Evolutionary conservation across 1,140 invertebrate genomes (phyloP).

Genomic region (Neelides sp.): DNA sequence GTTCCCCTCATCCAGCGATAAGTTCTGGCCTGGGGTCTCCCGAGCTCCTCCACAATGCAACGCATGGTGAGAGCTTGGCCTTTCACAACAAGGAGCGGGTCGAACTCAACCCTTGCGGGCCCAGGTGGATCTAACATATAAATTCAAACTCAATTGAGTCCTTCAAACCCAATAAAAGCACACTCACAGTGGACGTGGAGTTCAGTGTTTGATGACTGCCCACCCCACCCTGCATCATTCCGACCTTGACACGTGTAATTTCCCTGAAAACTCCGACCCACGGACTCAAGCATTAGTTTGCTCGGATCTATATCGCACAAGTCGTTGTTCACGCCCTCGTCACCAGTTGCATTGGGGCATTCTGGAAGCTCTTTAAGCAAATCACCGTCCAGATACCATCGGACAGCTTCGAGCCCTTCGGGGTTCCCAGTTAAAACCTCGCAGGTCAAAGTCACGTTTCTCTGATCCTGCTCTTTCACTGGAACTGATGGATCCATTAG

Average conservation of each 20-base stretch:
- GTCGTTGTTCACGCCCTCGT: constrained; percentile 11
- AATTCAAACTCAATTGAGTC: no score
- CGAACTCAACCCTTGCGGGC: constrained; percentile 52
- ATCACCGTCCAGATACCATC: constrained; percentile 70
- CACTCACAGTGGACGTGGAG: constrained; percentile 54
- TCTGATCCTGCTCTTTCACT: constrained; percentile 61
- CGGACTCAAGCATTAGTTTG: constrained; percentile 63
- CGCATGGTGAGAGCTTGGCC: constrained; percentile 59
- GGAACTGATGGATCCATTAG: constrained; percentile 58
- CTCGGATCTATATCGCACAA: constrained; percentile 72
- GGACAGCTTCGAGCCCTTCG: constrained; percentile 38
- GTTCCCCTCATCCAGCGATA: constrained; percentile 67
- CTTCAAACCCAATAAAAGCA: background rate
- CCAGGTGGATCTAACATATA: constrained; percentile 68
- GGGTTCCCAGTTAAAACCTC: constrained; percentile 51
- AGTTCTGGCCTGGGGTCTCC: constrained; percentile 55
- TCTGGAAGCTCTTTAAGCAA: constrained; percentile 71
- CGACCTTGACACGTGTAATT: constrained; percentile 80
- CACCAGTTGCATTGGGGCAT: constrained; percentile 41
- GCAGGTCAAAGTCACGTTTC: constrained; percentile 69
- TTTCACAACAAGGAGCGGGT: constrained; percentile 63
- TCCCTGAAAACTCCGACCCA: constrained; percentile 71
- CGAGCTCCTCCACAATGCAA: constrained; percentile 66
- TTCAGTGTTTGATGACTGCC: constrained; percentile 16
- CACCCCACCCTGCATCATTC: constrained; percentile 51